Evolutionary conservation across 2,888 invertebrate genomes (phyloP).

Genomic region (Drosophila austrosaltans): DNA sequence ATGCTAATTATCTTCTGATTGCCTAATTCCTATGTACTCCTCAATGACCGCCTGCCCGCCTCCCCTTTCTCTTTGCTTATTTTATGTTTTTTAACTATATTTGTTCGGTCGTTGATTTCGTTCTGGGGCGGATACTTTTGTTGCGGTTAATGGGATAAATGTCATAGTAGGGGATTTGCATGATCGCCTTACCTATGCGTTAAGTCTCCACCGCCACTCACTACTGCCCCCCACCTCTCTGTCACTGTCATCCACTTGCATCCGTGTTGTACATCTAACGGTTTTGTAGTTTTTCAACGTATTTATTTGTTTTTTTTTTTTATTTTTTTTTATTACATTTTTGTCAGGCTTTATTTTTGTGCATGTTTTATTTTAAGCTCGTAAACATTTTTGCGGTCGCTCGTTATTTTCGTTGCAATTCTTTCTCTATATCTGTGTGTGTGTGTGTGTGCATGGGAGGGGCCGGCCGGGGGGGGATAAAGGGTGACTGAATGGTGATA

Average conservation of each 20-base stretch:
- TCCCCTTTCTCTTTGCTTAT: no score
- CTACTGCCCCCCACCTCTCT: neutral
- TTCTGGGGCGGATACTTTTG: neutral
- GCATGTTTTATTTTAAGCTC: slow-evolving; percentile 53
- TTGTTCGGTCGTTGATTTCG: no score
- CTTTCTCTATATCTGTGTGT: neutral
- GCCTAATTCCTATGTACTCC: no score
- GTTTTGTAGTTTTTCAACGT: slow-evolving; percentile 1
- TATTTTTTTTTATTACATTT: slow-evolving; percentile 41
- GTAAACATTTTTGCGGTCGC: slow-evolving; percentile 52
- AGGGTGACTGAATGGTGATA: neutral
- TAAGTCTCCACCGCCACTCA: neutral
- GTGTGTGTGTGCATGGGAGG: slow-evolving; percentile 9
- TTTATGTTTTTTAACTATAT: no score
- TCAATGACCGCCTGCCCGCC: no score
- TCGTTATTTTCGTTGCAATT: slow-evolving; percentile 43
- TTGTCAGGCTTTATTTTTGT: slow-evolving; percentile 32
- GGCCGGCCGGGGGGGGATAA: slow-evolving; percentile 16
- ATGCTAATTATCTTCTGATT: no score
- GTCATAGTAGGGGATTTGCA: slow-evolving; percentile 4
- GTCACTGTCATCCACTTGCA: slow-evolving; percentile 1
- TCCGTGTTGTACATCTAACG: slow-evolving; percentile 21
- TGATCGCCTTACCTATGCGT: neutral
- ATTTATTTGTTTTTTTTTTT: slow-evolving; percentile 17
- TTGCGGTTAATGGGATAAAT: slow-evolving; percentile 2